A percentile compares a stretch with the other conserved stretches of the same genome.
phyloP scores from a whole-genome alignment of 1,140 invertebrate species.

The Eufriesea mexicana region DNA sequence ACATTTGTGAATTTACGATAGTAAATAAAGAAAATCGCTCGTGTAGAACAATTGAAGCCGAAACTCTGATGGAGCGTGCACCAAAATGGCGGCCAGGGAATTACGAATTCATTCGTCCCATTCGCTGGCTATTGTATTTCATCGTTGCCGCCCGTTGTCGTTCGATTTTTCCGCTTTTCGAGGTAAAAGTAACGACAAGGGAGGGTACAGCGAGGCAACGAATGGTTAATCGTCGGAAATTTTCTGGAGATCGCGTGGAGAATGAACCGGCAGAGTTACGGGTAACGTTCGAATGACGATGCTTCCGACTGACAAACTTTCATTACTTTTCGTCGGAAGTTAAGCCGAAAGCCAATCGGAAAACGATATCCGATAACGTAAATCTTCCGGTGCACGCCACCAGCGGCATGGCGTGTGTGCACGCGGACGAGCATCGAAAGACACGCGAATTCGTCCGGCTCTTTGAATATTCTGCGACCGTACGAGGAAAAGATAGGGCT shows the following conservation, averaged over 20 bases:
- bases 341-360: conserved; percentile 71
- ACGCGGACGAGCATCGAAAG: conserved; percentile 47
- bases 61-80: neutral
- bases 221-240: neutral
- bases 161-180: neutral
- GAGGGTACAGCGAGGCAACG: neutral
- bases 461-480: conserved; percentile 49
- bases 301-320: conserved; percentile 66
- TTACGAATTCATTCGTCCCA: neutral
- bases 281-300: conserved; percentile 27
- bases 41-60: neutral
- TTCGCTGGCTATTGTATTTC: neutral
- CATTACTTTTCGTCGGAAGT: conserved; percentile 70
- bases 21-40: neutral
- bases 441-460: conserved; percentile 54
- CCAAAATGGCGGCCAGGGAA: neutral
- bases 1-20: too few species aligned
- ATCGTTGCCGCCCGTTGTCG: too few species aligned
- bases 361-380: conserved; percentile 77
- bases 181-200: neutral
- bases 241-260: conserved; percentile 1
- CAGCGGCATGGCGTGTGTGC: conserved; percentile 40
- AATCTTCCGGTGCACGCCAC: conserved; percentile 62
- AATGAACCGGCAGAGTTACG: neutral
- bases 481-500: conserved; percentile 37